Evolutionary conservation across 1,140 invertebrate species (phyloP).

Genomic region (Drosophila ambigua): DNA sequence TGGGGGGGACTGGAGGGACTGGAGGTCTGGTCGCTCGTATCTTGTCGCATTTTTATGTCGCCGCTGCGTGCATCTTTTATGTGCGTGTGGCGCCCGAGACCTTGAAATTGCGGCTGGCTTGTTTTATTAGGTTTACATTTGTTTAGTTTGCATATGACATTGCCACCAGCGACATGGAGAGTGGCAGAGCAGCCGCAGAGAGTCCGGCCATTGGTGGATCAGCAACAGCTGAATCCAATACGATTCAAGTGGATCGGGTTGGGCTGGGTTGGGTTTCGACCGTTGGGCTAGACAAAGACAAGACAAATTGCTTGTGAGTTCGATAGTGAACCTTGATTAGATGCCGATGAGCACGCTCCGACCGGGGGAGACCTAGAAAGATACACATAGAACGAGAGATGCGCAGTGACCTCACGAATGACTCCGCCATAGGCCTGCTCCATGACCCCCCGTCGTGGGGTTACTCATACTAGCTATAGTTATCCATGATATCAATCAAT

Average conservation of each 20-base stretch:
- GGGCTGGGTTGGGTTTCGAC: no score
- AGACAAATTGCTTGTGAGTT: conserved; percentile 66
- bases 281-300: conserved; percentile 37
- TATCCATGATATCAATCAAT: conserved; percentile 63
- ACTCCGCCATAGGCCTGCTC: conserved; percentile 3
- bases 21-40: conserved; percentile 35
- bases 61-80: conserved; percentile 77
- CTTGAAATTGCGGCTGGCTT: conserved; percentile 79
- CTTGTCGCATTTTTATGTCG: conserved; percentile 61
- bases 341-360: conserved; percentile 10
- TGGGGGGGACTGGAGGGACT: conserved; percentile 17
- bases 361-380: conserved; percentile 19
- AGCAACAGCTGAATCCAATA: conserved; percentile 13
- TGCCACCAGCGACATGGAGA: conserved; percentile 65
- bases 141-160: conserved; percentile 81
- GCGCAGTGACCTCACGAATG: conserved; percentile 15
- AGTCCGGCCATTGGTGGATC: conserved; percentile 26
- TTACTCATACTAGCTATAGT: conserved; percentile 63
- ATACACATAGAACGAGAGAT: conserved; percentile 18
- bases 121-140: conserved; percentile 81
- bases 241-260: conserved; percentile 37
- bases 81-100: conserved; percentile 77
- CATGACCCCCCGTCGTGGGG: neutral
- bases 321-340: conserved; percentile 54
- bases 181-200: conserved; percentile 16